Base-by-base conservation (phyloP, 1,140 invertebrate species). In the Danaus plexippus region DNA sequence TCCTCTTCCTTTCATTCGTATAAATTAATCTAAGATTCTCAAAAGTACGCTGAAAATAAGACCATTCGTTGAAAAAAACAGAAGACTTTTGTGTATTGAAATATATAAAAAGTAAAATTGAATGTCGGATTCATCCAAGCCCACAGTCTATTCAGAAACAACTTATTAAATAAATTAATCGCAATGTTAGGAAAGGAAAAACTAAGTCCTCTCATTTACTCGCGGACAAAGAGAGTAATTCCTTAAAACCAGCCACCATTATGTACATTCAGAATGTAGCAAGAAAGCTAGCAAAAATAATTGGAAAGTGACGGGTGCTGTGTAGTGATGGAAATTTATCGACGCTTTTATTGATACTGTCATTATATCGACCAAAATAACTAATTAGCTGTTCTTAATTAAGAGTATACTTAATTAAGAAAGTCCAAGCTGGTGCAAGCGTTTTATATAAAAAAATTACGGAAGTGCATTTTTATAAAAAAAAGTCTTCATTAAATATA, bases 81-180 rank as follows among this genome's bases (percentile, higher is more conserved):
- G 65, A 76, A 77, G 61, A 67, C 69, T 75, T 75, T 73, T 78
- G 69, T 80, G 69, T 73, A 63, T 63, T 59, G 58, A 70, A 71
- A 69, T 65, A 71, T 62, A 64, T 68, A 69, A 69, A 67, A 70
- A 73, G 71, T 64, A 71, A 75, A 75, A 77, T 69, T 64, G 72
- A 75, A 81, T 73, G 58, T 72, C 69, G 71, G 74, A 71, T 83
- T 79, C 80, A 83, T 75, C 71, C 66, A 58, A 56, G 66, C 70
- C 55, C 68, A 57, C 57, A 69, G 46, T 75, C 80, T 78, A 78
- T 85, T 85, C 81, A 85, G 68, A 63, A 77, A 77, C 72, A 78
- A 80, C 80, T 84, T 81, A 84, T 84, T 84, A 81, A 82, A 80
- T 82, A 82, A 82, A 82, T 82, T 85, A 82, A 82, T 77, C 77